Percentiles rank a stretch among this genome's conserved stretches.
phyloP scores from a whole-genome alignment of 35 echinoderm and acorn worm genomes.

The Amphiura filiformis region DNA sequence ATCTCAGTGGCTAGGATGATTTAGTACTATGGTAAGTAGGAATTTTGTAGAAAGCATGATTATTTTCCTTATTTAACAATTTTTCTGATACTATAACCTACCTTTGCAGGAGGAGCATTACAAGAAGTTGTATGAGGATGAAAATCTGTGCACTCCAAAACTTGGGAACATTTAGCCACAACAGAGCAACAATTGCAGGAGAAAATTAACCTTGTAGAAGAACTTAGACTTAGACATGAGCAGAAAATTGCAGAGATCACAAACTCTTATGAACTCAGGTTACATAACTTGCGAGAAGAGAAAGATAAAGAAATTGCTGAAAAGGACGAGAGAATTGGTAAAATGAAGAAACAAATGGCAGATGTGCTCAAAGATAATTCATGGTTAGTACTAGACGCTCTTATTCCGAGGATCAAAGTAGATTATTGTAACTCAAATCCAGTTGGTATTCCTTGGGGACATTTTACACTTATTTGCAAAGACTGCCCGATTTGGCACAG shows the following conservation, averaged over 20 bases:
- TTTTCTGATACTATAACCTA: too few relatives aligned
- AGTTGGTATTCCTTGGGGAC: background rate
- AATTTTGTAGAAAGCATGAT: too few relatives aligned
- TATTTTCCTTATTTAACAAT: background rate
- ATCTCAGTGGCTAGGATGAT: too few relatives aligned
- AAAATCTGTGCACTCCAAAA: background rate
- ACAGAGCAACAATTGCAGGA: background rate
- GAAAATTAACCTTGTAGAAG: background rate
- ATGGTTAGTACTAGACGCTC: slow-evolving; percentile 59
- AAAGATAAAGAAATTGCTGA: slow-evolving; percentile 62
- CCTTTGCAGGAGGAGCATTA: background rate
- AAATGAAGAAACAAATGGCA: slow-evolving; percentile 78
- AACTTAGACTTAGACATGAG: background rate
- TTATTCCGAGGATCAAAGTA: background rate
- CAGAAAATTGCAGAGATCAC: background rate
- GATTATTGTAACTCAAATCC: too few relatives aligned
- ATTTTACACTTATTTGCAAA: background rate
- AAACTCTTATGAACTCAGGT: too few relatives aligned
- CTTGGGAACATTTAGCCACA: background rate
- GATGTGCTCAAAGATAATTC: slow-evolving; percentile 67
- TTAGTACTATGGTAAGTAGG: too few relatives aligned
- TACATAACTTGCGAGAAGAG: slow-evolving; percentile 29
- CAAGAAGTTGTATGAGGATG: background rate
- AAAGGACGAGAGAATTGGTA: slow-evolving; percentile 61
- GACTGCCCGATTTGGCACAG: too few relatives aligned